Conservation (phyloP, 2,888 invertebrate species). For the Caenorhabditis auriculariae region DNA sequence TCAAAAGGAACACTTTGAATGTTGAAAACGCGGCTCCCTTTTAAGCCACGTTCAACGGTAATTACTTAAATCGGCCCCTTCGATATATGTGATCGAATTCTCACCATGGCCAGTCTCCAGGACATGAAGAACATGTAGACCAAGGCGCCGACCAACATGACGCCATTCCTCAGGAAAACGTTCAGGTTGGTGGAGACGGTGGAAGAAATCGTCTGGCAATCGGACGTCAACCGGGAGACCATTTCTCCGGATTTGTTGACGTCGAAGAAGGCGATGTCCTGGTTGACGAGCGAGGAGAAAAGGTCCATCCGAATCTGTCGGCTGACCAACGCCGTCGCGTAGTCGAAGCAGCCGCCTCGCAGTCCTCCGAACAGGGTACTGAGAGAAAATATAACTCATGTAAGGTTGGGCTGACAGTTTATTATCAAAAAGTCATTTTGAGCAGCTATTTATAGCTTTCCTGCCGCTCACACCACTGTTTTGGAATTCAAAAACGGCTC, state of each 20-base stretch:
- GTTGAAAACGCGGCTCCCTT: too few species aligned
- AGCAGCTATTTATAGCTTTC: too few species aligned
- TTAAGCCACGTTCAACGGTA: too few species aligned
- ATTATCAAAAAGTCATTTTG: too few species aligned
- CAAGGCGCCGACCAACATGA: slow-evolving; percentile 62
- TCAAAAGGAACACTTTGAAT: too few species aligned
- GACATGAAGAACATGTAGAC: slow-evolving; percentile 65
- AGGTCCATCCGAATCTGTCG: slow-evolving; percentile 61
- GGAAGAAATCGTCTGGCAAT: slow-evolving; percentile 65
- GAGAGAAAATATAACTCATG: slow-evolving; percentile 13
- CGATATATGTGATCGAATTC: background rate
- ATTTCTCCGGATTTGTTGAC: slow-evolving; percentile 64
- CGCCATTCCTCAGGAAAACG: slow-evolving; percentile 64
- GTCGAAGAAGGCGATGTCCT: slow-evolving; percentile 65
- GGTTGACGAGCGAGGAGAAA: slow-evolving; percentile 62
- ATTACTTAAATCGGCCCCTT: too few species aligned
- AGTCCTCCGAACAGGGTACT: slow-evolving; percentile 63
- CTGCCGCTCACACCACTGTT: too few species aligned
- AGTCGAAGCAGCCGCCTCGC: slow-evolving; percentile 63
- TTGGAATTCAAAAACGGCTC: too few species aligned
- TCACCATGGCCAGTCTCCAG: slow-evolving; percentile 63
- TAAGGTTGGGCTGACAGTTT: background rate
- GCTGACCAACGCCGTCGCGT: slow-evolving; percentile 61
- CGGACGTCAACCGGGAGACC: slow-evolving; percentile 65
- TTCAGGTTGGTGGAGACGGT: slow-evolving; percentile 64